These are phyloP conservation scores for Chiridota heheva DNA, from an alignment of 35 echinoderm and acorn worm species.

Conservation along the genomic window DNA sequence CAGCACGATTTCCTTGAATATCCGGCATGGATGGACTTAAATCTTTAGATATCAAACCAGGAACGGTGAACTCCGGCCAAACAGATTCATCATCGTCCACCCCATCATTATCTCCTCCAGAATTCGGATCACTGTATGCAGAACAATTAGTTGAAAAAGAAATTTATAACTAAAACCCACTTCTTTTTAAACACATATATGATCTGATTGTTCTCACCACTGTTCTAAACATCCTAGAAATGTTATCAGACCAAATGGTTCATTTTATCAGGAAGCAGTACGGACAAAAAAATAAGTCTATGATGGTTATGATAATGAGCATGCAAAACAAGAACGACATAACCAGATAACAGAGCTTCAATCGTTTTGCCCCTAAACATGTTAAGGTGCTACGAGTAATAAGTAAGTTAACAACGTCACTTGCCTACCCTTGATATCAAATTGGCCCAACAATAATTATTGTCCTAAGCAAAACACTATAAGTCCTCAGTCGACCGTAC, in stretches of 20 bases:
- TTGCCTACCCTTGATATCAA: too few relatives aligned
- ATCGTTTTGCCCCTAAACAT: too few relatives aligned
- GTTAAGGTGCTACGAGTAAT: too few relatives aligned
- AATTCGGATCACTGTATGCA: slow-evolving; percentile 29
- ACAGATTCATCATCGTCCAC: background rate
- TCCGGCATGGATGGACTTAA: slow-evolving; percentile 4
- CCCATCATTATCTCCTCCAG: background rate
- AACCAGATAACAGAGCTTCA: too few relatives aligned
- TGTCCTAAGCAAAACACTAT: too few relatives aligned
- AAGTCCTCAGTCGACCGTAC: too few relatives aligned
- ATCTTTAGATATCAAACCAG: slow-evolving; percentile 54
- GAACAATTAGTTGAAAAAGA: background rate
- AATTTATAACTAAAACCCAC: background rate
- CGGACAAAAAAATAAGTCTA: too few relatives aligned
- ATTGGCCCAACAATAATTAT: too few relatives aligned
- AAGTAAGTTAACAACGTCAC: too few relatives aligned
- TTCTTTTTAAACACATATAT: background rate
- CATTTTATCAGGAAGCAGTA: background rate
- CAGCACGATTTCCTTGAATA: slow-evolving; percentile 29
- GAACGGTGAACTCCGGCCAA: slow-evolving; percentile 55
- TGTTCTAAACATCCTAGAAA: background rate
- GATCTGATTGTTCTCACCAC: background rate
- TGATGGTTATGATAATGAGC: too few relatives aligned
- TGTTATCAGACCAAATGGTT: background rate
- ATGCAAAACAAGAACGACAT: too few relatives aligned